Percentiles rank a stretch among this genome's conserved stretches.
Evolutionary conservation across 2,888 invertebrate genomes (phyloP).

Genomic region (Cephus sareptanus): DNA sequence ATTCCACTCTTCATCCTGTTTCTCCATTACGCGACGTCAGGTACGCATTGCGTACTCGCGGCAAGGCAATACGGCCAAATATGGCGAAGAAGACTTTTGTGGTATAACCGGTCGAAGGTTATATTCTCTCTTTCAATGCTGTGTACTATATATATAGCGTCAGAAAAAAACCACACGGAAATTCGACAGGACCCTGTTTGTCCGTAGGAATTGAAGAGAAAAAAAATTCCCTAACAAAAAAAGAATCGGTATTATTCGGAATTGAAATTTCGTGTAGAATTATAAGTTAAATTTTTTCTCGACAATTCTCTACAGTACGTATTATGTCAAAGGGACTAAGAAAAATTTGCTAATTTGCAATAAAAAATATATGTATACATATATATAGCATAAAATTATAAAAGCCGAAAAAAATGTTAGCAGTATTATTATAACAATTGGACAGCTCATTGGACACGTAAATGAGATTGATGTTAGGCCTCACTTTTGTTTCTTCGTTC

Average conservation of each 20-base stretch:
- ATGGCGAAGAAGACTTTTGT: neutral
- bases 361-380: too few species aligned
- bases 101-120: neutral
- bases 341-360: too few species aligned
- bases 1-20: neutral
- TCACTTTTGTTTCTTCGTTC: neutral
- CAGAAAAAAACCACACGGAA: neutral
- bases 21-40: neutral
- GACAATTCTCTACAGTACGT: neutral
- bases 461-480: neutral
- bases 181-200: neutral
- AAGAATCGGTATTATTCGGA: neutral
- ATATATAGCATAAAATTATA: too few species aligned
- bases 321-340: neutral
- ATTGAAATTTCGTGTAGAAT: neutral
- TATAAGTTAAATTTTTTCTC: neutral
- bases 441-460: neutral
- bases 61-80: neutral
- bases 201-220: neutral
- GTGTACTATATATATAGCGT: neutral
- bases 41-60: neutral
- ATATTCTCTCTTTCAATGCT: neutral
- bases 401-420: too few species aligned
- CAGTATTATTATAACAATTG: neutral
- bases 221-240: neutral